phyloP scores from a whole-genome alignment of 2,797 vertebrate genomes.

The Helicolenus hilgendorfi region DNA sequence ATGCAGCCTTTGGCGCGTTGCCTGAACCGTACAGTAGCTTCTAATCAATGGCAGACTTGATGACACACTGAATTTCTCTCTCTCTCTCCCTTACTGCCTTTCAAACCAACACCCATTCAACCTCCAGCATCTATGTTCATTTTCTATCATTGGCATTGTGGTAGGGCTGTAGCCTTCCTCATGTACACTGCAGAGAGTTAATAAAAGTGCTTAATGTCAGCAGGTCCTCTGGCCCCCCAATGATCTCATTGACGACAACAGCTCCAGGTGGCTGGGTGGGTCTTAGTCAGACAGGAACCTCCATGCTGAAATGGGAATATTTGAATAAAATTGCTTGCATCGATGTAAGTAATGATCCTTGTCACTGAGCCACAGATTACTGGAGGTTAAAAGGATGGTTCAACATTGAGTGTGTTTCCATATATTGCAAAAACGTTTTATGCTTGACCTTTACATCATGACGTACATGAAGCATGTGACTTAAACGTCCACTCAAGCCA shows the following conservation, averaged over 20 bases:
- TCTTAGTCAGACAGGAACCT: not conserved
- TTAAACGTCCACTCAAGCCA: too few species aligned
- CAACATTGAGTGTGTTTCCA: not conserved
- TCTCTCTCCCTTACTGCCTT: not conserved
- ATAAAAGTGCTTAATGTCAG: constrained; percentile 22
- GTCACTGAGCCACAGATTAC: not conserved
- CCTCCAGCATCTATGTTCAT: not conserved
- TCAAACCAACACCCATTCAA: not conserved
- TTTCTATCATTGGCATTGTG: too few species aligned
- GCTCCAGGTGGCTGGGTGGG: not conserved
- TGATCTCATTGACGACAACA: not conserved
- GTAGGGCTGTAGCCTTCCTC: not conserved
- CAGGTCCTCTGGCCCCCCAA: not conserved
- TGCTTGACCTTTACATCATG: too few species aligned
- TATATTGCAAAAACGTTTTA: too few species aligned
- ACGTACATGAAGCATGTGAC: too few species aligned
- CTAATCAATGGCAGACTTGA: constrained; percentile 62
- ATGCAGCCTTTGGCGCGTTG: constrained; percentile 40
- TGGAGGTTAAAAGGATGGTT: not conserved
- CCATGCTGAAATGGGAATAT: not conserved
- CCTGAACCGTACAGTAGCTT: constrained; percentile 31
- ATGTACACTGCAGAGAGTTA: constrained; percentile 6
- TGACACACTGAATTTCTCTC: constrained; percentile 47
- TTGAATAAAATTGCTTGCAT: not conserved
- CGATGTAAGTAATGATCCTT: not conserved